Percentiles rank a stretch among this genome's conserved stretches.
phyloP scores from a whole-genome alignment of 2,797 vertebrate genomes.

The Rhinichthys osculus region DNA sequence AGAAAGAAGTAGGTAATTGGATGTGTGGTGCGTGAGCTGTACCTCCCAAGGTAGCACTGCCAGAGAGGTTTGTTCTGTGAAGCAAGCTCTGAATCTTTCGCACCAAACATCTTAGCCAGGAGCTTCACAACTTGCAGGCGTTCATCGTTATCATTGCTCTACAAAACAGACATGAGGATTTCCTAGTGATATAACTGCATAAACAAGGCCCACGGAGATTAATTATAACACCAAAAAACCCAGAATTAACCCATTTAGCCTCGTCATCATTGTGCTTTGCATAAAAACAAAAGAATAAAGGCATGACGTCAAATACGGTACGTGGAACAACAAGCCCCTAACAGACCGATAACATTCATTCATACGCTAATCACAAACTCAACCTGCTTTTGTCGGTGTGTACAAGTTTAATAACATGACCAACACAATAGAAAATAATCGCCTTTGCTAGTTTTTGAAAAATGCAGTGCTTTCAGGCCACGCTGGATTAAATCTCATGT shows the following conservation, averaged over 20 bases:
- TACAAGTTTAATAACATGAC: not conserved
- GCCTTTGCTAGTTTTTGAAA: slow-evolving; percentile 2
- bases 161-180: slow-evolving; percentile 62
- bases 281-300: slow-evolving; percentile 16
- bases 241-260: slow-evolving; percentile 29
- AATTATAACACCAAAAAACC: not conserved
- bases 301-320: not conserved
- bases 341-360: not conserved
- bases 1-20: not conserved
- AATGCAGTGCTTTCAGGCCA: slow-evolving; percentile 2
- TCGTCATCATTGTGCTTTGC: not conserved
- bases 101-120: slow-evolving; percentile 98
- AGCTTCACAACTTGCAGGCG: slow-evolving; percentile 97
- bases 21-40: slow-evolving; percentile 20
- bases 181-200: slow-evolving; percentile 16
- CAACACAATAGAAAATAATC: slow-evolving; percentile 11
- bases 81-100: slow-evolving; percentile 96
- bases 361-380: not conserved
- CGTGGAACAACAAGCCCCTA: not conserved
- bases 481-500: not conserved
- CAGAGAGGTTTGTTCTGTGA: slow-evolving; percentile 98
- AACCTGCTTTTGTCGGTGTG: not conserved
- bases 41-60: slow-evolving; percentile 99
- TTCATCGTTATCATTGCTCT: slow-evolving; percentile 99
- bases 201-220: slow-evolving; percentile 1